phyloP scores from a whole-genome alignment of 2,888 invertebrate species.

The Rhogogaster chlorosoma region DNA sequence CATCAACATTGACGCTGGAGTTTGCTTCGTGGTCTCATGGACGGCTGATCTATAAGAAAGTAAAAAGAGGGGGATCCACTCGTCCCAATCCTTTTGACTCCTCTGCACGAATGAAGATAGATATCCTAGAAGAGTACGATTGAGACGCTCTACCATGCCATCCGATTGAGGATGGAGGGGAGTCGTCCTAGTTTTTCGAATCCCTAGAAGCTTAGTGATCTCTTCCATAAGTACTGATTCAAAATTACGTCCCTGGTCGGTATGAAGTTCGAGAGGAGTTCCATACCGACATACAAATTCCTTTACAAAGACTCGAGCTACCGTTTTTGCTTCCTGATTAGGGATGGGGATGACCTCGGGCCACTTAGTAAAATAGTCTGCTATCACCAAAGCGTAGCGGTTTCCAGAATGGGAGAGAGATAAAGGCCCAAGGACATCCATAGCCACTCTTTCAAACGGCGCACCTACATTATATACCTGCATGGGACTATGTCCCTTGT shows the following conservation, averaged over 20 bases:
- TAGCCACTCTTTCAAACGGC: conserved; percentile 58
- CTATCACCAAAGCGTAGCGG: conserved; percentile 56
- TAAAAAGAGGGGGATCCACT: background rate
- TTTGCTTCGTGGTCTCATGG: conserved; percentile 56
- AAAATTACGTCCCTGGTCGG: too few species aligned
- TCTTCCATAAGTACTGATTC: background rate
- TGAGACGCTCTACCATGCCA: conserved; percentile 66
- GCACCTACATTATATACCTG: conserved; percentile 58
- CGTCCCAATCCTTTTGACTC: conserved; percentile 54
- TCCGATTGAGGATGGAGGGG: conserved; percentile 65
- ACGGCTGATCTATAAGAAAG: conserved; percentile 14
- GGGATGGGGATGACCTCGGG: too few species aligned
- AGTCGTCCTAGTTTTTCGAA: conserved; percentile 61
- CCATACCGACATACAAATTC: too few species aligned
- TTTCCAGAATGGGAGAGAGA: conserved; percentile 58
- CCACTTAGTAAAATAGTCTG: too few species aligned
- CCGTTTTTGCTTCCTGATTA: too few species aligned
- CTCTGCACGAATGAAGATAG: conserved; percentile 55
- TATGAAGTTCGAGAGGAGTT: too few species aligned
- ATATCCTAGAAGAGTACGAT: conserved; percentile 60
- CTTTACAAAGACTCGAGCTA: too few species aligned
- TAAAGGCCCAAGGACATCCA: conserved; percentile 61
- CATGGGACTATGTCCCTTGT: conserved; percentile 55
- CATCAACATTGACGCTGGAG: conserved; percentile 58
- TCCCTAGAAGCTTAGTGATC: conserved; percentile 51